Base-by-base conservation (phyloP, 2,797 vertebrate genomes). In the Muraenolepis orangiensis region DNA sequence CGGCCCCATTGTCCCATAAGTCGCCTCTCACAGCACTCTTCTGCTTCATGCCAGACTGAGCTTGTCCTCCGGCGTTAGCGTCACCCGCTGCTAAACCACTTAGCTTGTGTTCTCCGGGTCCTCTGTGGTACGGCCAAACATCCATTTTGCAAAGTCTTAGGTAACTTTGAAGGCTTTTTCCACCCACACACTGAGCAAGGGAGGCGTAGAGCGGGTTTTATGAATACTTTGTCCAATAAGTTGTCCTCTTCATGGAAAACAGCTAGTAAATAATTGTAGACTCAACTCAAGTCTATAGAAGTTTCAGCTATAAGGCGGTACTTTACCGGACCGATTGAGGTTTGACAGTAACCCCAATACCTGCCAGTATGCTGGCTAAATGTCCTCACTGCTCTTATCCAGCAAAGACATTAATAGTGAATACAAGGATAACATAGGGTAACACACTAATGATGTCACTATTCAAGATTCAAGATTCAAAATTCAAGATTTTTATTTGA, bases 1-100 rank as follows among this genome's bases (percentile, higher is more conserved):
- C 89, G 90, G 92, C 90, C 90, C 92, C 93, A 93, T 93, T 94
- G 93, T 94, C 93, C 91, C 92, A 91, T 87, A 93, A 93, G 92
- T 93, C 93, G 91, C 91, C 91, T 93, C 91, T 71, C 88, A 90
- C 90, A 87, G 92, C 92, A 93, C 93, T 94, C 93, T 92, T 93
- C 90, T 87, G 88, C 89, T 91, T 87, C 88, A 92, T 82, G 93
- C 91, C 91, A 91, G 90, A 75, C 89, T 91, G 93, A 87, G 86
- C 87, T 85, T 70, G 92, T 94, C 93, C 85, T 66, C 46, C 87
- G 76, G 82, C 34, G 87, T 95, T 92, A 94, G 82, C 77, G 0
- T 95, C 92, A 92, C 86, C 80, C 75, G 83, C 90, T 90, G 90
- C 90, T 90, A 80, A 81, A 91, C 92, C 94, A 94, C 93, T 95